Evolutionary conservation across 92 coral and sea anemone genomes (phyloP).

Genomic region (Epizoanthus ramosus): DNA sequence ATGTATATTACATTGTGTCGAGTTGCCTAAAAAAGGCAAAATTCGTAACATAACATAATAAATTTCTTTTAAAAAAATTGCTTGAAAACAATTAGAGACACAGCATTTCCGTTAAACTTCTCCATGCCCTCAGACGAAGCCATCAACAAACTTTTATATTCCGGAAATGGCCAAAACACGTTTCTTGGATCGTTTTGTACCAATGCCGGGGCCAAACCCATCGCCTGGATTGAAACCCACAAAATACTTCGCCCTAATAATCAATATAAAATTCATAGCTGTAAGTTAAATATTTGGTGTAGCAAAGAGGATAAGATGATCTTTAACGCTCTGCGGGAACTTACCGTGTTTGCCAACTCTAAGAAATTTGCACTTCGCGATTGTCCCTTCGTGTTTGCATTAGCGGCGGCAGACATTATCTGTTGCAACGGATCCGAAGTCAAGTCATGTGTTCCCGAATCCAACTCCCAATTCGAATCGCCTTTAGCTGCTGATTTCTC

Average conservation of each 20-base stretch:
- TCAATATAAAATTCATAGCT: constrained; percentile 2
- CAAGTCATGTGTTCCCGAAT: constrained; percentile 83
- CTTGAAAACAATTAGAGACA: neutral
- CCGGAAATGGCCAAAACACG: constrained; percentile 43
- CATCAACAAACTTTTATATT: constrained; percentile 16
- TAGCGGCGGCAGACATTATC: constrained; percentile 79
- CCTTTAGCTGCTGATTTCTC: constrained; percentile 74
- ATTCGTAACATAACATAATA: constrained; percentile 17
- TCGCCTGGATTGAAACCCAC: neutral
- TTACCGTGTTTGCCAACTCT: constrained; percentile 97
- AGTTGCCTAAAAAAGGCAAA: neutral
- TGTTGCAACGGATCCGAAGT: constrained; percentile 78
- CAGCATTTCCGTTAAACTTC: constrained; percentile 2
- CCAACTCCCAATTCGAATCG: constrained; percentile 73
- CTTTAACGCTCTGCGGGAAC: constrained; percentile 43
- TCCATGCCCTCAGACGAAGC: constrained; percentile 5
- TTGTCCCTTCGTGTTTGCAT: constrained; percentile 70
- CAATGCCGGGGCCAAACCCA: neutral
- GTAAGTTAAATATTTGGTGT: constrained; percentile 8
- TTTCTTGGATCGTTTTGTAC: constrained; percentile 9
- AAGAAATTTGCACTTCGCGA: constrained; percentile 90
- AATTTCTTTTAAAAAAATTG: neutral
- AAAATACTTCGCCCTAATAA: constrained; percentile 1
- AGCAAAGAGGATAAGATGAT: neutral
- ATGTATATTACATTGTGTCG: constrained; percentile 16